Percentiles rank a stretch among this genome's conserved stretches.
Conservation (phyloP, 2,113 vertebrate genomes). For the Chloropsis cyanopogon region DNA sequence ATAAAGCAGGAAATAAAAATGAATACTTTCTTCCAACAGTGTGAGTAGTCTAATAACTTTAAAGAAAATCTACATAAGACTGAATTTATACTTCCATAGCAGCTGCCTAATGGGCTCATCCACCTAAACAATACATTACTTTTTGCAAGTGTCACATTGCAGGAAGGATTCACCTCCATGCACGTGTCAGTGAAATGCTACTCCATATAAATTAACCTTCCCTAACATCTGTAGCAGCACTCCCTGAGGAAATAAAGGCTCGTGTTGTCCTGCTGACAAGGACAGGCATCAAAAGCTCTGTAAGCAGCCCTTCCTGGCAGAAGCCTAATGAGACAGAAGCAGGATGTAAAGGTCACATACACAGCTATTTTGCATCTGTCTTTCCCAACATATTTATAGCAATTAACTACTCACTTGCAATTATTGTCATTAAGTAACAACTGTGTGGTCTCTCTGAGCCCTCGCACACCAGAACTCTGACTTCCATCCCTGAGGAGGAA, state of each 20-base stretch:
- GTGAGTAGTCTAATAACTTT: not conserved
- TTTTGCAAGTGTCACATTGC: not conserved
- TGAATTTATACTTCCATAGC: not conserved
- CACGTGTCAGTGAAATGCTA: not conserved
- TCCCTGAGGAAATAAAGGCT: slow-evolving; percentile 18
- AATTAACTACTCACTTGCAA: not conserved
- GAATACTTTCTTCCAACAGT: not conserved
- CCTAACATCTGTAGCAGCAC: not conserved
- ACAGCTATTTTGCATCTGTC: not conserved
- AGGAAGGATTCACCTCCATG: not conserved
- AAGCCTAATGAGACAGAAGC: not conserved
- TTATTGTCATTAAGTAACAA: slow-evolving; percentile 24
- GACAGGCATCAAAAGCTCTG: not conserved
- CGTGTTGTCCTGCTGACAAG: not conserved
- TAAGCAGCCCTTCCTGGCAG: not conserved
- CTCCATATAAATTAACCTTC: slow-evolving; percentile 17
- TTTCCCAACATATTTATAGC: not conserved
- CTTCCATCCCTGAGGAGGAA: not conserved
- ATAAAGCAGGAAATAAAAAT: not conserved
- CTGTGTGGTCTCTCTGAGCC: not conserved
- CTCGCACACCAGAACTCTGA: not conserved
- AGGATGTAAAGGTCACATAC: slow-evolving; percentile 18
- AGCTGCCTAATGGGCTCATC: not conserved
- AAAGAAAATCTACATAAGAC: not conserved
- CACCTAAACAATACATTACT: not conserved